Base-by-base conservation (phyloP, 2,888 invertebrate species). In the Trypoxylon attenuatum region DNA sequence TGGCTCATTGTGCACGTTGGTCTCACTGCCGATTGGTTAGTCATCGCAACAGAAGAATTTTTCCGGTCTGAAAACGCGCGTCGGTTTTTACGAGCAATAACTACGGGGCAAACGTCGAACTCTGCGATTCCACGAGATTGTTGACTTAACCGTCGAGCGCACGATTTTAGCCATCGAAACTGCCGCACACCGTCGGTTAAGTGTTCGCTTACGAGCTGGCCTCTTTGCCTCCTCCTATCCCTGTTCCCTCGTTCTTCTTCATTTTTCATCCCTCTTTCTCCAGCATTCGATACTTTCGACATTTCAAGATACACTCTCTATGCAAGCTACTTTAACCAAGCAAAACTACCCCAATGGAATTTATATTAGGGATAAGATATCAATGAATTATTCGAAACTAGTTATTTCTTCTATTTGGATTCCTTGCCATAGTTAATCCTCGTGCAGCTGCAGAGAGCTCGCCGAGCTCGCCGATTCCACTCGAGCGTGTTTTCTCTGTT, bases 101-200 rank as follows among this genome's bases (percentile, higher is more conserved):
- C 72, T 69, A 56, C 71, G 60, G 66, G 61, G 60, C 54, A 43
- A 45, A 68, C 55, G 59, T 70, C 71, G 61, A 64, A 49, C 55
- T 61, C 29, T 59, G 50, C 64, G 67, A 73, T 76, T 71, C 70
- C 69, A 51, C 49, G 64, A 74, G 69, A 80, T 78, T 79, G 79
- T 81, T 81, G 81, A 79, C 78, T 82, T 74, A 80, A 80, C 76
- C 72, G 67, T 71, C 75, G 72, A 69, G 71, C 5, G 18, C 33
- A 8, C 42, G 54, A 51, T 78, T 81, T 79, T 76, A 76, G 73
- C 60, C 60, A 64, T 67, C 76, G 73, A 77, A 79, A 77, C 69
- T 61, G 70, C 70, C 70, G 62, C 71, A 67, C 68, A n/a, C n/a
- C 64, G 77, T 63, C 71, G 76, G 67, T 80, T 77, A 79, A 79